Evolutionary conservation across 2,113 vertebrate species (phyloP).

Genomic region (Pycnonotus jocosus): DNA sequence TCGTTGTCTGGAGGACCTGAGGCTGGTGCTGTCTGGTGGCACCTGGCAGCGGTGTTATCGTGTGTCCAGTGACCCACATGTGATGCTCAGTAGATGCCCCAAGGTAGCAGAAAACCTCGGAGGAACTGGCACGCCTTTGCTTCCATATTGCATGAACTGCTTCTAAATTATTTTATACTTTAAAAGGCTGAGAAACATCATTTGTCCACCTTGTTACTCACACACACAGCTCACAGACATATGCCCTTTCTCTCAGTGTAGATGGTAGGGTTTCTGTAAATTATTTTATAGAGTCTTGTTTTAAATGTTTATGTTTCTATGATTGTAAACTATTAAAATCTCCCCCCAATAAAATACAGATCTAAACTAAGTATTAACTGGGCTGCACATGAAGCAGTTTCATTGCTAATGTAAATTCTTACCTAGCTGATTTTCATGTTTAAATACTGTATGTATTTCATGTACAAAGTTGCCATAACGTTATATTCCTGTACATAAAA

Average conservation of each 20-base stretch:
- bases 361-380: constrained; percentile 81
- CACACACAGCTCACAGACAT: constrained; percentile 55
- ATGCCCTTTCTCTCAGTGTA: constrained; percentile 62
- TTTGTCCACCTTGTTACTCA: constrained; percentile 56
- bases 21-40: constrained; percentile 7
- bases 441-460: constrained; percentile 86
- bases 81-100: constrained; percentile 66
- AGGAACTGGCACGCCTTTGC: constrained; percentile 62
- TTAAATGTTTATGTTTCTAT: constrained; percentile 84
- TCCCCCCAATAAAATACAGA: constrained; percentile 72
- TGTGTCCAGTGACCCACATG: constrained; percentile 32
- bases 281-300: constrained; percentile 93
- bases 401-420: constrained; percentile 87
- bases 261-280: constrained; percentile 84
- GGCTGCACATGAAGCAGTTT: constrained; percentile 67
- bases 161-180: constrained; percentile 82
- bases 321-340: constrained; percentile 83
- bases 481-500: constrained; percentile 83
- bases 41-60: constrained; percentile 1
- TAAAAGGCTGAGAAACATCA: constrained; percentile 63
- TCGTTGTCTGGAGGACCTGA: constrained; percentile 58
- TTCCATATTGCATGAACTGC: constrained; percentile 86
- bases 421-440: constrained; percentile 82
- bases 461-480: constrained; percentile 92
- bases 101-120: constrained; percentile 47